Base-by-base conservation (phyloP, 2,113 vertebrate genomes). In the Manacus vitellinus region DNA sequence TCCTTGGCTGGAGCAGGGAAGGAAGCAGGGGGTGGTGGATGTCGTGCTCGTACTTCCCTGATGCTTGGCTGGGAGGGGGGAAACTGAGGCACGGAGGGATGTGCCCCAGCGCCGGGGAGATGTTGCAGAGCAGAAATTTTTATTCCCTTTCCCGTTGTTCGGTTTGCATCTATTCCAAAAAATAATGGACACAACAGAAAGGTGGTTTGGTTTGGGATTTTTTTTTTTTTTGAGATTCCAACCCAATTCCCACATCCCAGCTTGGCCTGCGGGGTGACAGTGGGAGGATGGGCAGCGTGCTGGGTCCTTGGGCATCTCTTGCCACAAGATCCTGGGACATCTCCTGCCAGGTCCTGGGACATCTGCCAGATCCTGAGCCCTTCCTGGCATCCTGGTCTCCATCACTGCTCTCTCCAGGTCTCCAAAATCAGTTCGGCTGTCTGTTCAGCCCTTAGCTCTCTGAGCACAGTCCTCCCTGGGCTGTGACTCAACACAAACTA, bases 401-500 rank as follows among this genome's bases (percentile, higher is more conserved):
- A 25, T 62, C 65, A 14, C 59, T 27, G 14, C 59, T 73, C 66
- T 59, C 61, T 74, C n/a, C 24, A 10, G 0, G 1, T 31, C 72
- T 86, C 83, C 23, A 7, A 41, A 86, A 88, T 89, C 76, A 77
- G 4, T 91, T 80, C n/a, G 30, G 30, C 71, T 52, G 8, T 80
- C 83, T 91, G 83, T n/a, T 62, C 54, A 75, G 66, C 81, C 61
- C 30, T 51, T 67, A 1, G 1, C 58, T 93, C 0, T 0, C 91
- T 2, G 9, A 81, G 46, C 15, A 2, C 73, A 76, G 41, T 91
- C 71, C 59, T 96, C 84, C 71, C 54, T 27, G 71, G 81, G 91
- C 89, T 84, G 78, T 88, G 90, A 94, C 95, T 93, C 88, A 89
- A 88, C 79, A 44, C 5, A 5, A 88, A 89, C 91, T 84, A 68